Conservation (phyloP, 2,888 invertebrate genomes). For the Synergus gifuensis region DNA sequence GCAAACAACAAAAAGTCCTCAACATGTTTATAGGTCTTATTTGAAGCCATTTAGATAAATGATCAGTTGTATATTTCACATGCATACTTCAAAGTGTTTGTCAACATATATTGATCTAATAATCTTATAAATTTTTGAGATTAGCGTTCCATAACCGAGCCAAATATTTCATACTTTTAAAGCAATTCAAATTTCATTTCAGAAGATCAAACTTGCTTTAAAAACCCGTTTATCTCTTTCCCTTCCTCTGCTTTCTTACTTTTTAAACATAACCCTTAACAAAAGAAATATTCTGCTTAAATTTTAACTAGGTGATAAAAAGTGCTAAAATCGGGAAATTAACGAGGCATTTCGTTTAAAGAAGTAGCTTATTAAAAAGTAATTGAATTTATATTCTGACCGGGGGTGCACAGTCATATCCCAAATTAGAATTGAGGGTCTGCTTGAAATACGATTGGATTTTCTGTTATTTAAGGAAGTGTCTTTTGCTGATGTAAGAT, state of each 20-base stretch:
- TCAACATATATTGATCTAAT: neutral
- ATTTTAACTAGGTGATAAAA: neutral
- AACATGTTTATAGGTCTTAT: neutral
- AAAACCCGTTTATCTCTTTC: slow-evolving; percentile 5
- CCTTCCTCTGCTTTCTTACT: neutral
- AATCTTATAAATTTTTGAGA: neutral
- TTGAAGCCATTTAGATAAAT: neutral
- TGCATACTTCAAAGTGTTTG: neutral
- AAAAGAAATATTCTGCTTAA: neutral
- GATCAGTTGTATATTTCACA: neutral
- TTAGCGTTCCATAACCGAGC: neutral
- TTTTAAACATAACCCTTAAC: neutral
- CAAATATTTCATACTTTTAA: slow-evolving; percentile 13
- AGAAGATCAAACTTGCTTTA: neutral
- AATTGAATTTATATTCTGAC: slow-evolving; percentile 37
- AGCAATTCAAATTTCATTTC: slow-evolving; percentile 24
- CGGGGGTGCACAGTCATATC: neutral
- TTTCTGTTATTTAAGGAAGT: no score
- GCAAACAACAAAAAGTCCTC: neutral
- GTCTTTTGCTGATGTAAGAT: no score
- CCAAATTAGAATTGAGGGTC: slow-evolving; percentile 32
- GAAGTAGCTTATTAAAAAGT: neutral
- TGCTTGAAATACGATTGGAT: neutral
- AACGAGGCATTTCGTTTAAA: slow-evolving; percentile 32
- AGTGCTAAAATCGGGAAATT: slow-evolving; percentile 6